Evolutionary conservation across 1,140 invertebrate genomes (phyloP).

Genomic region (Ips typographus): DNA sequence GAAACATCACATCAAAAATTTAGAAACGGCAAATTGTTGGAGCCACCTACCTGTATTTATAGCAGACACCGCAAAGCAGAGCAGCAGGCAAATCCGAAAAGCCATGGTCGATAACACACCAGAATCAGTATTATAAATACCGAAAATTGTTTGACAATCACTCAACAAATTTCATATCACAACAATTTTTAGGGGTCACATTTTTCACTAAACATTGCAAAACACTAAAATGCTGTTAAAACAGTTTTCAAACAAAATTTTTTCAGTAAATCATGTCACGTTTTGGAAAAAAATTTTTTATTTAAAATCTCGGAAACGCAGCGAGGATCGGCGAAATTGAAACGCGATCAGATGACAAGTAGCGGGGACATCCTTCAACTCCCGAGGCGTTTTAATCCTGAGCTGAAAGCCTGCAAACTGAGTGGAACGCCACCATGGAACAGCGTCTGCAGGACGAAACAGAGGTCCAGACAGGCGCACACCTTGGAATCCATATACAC

Average conservation of each 20-base stretch:
- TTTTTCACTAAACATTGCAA: slow-evolving; percentile 10
- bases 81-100: slow-evolving; percentile 17
- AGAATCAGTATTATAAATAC: slow-evolving; percentile 4
- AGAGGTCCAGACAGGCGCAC: slow-evolving; percentile 24
- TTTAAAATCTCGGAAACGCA: background rate
- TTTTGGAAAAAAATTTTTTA: too few species aligned
- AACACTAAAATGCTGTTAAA: slow-evolving; percentile 5
- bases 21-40: background rate
- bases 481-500: slow-evolving; percentile 34
- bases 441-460: slow-evolving; percentile 25
- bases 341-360: slow-evolving; percentile 36
- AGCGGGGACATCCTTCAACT: slow-evolving; percentile 31
- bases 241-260: background rate
- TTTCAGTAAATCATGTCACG: background rate
- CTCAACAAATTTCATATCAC: slow-evolving; percentile 13
- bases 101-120: slow-evolving; percentile 15
- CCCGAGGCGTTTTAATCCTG: slow-evolving; percentile 28
- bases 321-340: slow-evolving; percentile 1
- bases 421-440: slow-evolving; percentile 38
- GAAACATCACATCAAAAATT: background rate
- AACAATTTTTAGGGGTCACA: slow-evolving; percentile 24
- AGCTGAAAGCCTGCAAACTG: slow-evolving; percentile 41
- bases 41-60: slow-evolving; percentile 21
- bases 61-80: slow-evolving; percentile 17
- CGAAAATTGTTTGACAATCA: slow-evolving; percentile 8